Evolutionary conservation across 1,140 invertebrate genomes (phyloP), one percentile per base, ranked within the genome.

Genomic region (Pygmarrhopalites habei): DNA sequence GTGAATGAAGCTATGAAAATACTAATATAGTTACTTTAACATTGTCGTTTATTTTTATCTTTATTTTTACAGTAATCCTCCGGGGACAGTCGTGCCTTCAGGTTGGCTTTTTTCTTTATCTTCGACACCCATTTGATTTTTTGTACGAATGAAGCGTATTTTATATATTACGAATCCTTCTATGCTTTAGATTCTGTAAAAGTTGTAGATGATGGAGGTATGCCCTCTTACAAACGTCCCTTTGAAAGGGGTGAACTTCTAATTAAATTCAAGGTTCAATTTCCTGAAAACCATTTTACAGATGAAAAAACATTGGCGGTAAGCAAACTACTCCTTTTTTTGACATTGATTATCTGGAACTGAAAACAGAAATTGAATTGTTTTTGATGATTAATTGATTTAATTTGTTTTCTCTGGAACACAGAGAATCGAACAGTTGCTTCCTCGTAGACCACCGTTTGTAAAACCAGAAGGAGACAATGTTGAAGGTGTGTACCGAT

Each of bases 201-300:
- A 51, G 29, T 84, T 64, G 82, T 97, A 44, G 77, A 82, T 60
- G 84, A 83, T 26, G 90, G 95, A 77, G 94, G 94, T 4, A 97
- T 97, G 94, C 94, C 94, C 0, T 78, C 82, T 10, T 85, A 86
- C 70, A 86, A 85, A 71, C 86, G 89, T 76, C 86, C 88, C 39
- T 86, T 88, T 73, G 85, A 91, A 66, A 87, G 85, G 72, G 93
- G 93, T 41, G 85, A 89, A 74, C 77, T 96, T n/a, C 89, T 90
- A 72, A 83, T 96, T 58, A 84, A 86, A 70, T 95, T 95, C 78
- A 82, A 83, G 72, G 85, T 96, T 15, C 82, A 81, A 56, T 95
- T 95, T 74, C 93, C 93, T 30, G 79, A 84, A 62, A 86, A 84
- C 69, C 81, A 92, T 72, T 95, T 94, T 77, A 80, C 83, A 44